These are phyloP conservation scores for Catostylus mosaicus DNA, from an alignment of 30 jellyfish, hydroid and myxozoan genomes.

Conservation along the genomic window DNA sequence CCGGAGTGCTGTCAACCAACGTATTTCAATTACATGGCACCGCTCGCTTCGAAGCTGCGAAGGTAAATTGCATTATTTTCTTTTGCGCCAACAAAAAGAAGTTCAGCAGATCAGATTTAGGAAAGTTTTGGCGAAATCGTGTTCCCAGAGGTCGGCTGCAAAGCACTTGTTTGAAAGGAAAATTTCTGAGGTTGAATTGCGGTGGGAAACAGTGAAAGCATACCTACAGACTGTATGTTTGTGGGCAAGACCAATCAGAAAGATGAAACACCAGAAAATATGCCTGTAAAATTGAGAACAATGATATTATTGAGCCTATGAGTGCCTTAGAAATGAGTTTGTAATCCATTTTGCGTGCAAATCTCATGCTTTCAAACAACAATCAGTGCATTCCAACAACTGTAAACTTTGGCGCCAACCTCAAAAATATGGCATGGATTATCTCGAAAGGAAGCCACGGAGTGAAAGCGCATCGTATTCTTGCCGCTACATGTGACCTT, in stretches of 20 bases:
- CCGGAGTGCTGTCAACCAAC: not conserved
- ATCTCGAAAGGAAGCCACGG: not conserved
- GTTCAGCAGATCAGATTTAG: too few relatives aligned
- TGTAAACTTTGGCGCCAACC: not conserved
- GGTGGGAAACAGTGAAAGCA: too few relatives aligned
- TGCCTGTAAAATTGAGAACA: not conserved
- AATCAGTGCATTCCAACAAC: not conserved
- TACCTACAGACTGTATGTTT: not conserved
- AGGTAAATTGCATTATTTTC: too few relatives aligned
- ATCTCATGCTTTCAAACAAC: not conserved
- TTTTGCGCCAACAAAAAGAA: too few relatives aligned
- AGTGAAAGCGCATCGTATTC: not conserved
- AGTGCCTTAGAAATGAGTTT: not conserved
- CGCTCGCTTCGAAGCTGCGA: too few relatives aligned
- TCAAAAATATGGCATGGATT: not conserved
- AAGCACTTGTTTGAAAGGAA: not conserved
- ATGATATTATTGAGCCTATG: not conserved
- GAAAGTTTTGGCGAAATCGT: too few relatives aligned
- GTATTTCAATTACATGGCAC: too few relatives aligned
- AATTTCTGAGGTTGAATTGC: not conserved
- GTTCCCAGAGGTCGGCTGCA: not conserved
- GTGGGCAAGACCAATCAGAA: not conserved
- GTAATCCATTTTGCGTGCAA: not conserved
- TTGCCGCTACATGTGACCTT: not conserved
- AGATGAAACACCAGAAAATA: not conserved